Conservation (phyloP, 2,113 vertebrate species). For the Pithys albifrons region DNA sequence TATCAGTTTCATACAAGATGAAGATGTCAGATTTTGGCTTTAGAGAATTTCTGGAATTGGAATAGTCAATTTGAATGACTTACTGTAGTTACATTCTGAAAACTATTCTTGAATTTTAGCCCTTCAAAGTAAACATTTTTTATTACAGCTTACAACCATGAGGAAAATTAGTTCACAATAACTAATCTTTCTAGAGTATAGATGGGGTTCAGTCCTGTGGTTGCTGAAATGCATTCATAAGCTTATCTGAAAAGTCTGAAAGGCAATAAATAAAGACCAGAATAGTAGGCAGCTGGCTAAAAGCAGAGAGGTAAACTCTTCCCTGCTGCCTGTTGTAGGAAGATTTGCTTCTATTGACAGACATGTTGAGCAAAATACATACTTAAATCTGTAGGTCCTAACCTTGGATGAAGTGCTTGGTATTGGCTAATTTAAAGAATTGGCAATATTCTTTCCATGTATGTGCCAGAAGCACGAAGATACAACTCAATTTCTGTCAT, state of each 20-base stretch:
- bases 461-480: neutral
- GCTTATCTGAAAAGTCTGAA: neutral
- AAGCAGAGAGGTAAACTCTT: neutral
- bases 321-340: neutral
- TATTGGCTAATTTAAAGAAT: neutral
- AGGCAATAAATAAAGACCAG: neutral
- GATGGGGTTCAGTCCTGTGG: neutral
- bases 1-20: neutral
- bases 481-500: neutral
- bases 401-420: neutral
- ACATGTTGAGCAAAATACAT: neutral
- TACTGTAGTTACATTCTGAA: neutral
- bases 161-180: neutral
- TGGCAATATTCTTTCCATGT: neutral
- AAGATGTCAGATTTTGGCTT: neutral
- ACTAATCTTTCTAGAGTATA: neutral
- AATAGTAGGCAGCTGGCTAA: neutral
- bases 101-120: neutral
- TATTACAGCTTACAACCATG: neutral
- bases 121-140: neutral
- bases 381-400: neutral
- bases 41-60: neutral
- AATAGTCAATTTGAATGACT: neutral
- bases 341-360: neutral
- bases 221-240: neutral